Evolutionary conservation across 92 coral and sea anemone species (phyloP), one percentile per base, ranked within the genome.

Genomic region (Heteractis magnifica): DNA sequence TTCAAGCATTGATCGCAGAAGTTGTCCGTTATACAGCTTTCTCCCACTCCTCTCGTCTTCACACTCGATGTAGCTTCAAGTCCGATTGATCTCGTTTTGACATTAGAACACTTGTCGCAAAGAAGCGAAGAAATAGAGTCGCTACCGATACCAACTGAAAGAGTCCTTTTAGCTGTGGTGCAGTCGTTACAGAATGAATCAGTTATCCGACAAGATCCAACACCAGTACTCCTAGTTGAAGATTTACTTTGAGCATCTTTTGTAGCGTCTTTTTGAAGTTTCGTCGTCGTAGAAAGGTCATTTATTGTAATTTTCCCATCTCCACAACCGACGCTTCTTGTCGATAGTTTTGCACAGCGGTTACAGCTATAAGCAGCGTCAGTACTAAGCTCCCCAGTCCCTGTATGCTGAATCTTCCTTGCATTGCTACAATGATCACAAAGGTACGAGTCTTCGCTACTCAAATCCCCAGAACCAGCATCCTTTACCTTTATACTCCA

Each of bases 21-120:
- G 81, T 81, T 97, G 86, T 97, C 99, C 6, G 96, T 90, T 23
- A 92, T 70, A 59, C 95, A 91, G 79, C 98, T 90, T 48, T 94
- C 94, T 49, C 98, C 88, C 49, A 95, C 95, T 7, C 93, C 94
- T 58, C 86, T 78, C 14, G 89, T 70, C 20, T 70, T 76, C 19
- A 91, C 83, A 60, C 72, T 76, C 48, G 83, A 60, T 44, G 84
- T 21, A 80, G 89, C 82, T 60, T 65, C 87, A 52, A 84, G 84
- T 11, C 97, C 97, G 23, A 93, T 89, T 49, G 98, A 95, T 81
- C 87, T 88, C 62, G 92, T 91, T 83, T 88, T 81, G 79, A 83
- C 92, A 41, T 82, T 80, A 14, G 85, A 71, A 82, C 99, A 96
- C 51, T 77, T 90, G 62, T 92, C 92, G 70, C 99, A 96, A 58